Base-by-base conservation (phyloP, 1,140 invertebrate species). In the Apis mellifera region DNA sequence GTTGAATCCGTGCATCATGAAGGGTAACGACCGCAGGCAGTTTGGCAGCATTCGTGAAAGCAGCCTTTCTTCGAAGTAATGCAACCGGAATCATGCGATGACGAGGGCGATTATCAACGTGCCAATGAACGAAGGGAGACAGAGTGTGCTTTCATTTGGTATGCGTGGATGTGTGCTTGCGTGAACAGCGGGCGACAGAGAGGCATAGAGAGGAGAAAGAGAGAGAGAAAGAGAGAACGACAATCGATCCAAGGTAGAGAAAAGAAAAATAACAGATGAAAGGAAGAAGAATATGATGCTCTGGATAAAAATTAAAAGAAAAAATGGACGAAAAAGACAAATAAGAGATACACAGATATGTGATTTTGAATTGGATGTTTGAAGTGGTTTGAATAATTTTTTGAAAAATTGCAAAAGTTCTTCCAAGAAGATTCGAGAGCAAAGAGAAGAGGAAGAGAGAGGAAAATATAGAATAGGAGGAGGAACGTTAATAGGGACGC, bases 141-240 rank as follows among this genome's bases (percentile, higher is more conserved):
- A 86, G 85, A 66, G 84, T 71, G 23, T 65, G 79, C 85, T 86
- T 86, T 86, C 84, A 86, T 86, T 86, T 86, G 80, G 75, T 85
- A 85, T 86, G 85, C 84, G 85, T 86, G 75, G 74, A 78, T 85
- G 75, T 71, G 82, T 62, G 78, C 23, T 72, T 65, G 85, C 84
- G 86, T 70, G 66, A 74, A 77, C 57, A 69, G 71, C 66, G 48
- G 64, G 62, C 12, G n/a, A 65, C n/a, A 60, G 62, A 74, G 50
- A 77, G 73, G 71, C n/a, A n/a, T n/a, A n/a, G n/a, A n/a, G n/a
- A n/a, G n/a, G n/a, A n/a, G n/a, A n/a, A 77, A 72, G 42, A n/a
- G 21, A 21, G 26, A 55, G 60, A 19, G 62, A 19, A 9, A 17
- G 23, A 8, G 52, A 26, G 59, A 62, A 32, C 17, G 9, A 26